Percentiles rank a stretch among this genome's conserved stretches.
Conservation (phyloP, 2,888 invertebrate species). For the Pyrochroa serraticornis region DNA sequence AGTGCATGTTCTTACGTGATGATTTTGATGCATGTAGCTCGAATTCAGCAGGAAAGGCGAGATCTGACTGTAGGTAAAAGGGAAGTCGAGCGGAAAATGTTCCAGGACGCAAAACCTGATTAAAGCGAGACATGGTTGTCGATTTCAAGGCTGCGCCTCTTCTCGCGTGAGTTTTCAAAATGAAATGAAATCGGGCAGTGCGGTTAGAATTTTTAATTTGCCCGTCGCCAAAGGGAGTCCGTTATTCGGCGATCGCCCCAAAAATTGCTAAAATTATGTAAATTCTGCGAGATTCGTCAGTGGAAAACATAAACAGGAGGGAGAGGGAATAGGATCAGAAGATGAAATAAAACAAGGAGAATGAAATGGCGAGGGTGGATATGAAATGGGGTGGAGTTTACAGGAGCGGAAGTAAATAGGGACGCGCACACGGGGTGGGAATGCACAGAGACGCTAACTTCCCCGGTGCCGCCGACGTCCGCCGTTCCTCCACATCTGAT, state of each 20-base stretch:
- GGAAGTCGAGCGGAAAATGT: constrained; percentile 34
- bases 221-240: constrained; percentile 26
- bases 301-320: constrained; percentile 50
- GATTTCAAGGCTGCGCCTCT: constrained; percentile 22
- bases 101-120: constrained; percentile 38
- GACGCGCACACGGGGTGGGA: constrained; percentile 55
- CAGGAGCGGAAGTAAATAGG: constrained; percentile 66
- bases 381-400: constrained; percentile 60
- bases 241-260: constrained; percentile 39
- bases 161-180: not conserved
- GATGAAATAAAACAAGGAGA: constrained; percentile 60
- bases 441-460: constrained; percentile 52
- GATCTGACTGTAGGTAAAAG: constrained; percentile 18
- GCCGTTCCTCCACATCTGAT: constrained; percentile 36
- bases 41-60: too few species aligned
- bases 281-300: constrained; percentile 53
- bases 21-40: too few species aligned
- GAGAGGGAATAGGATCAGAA: constrained; percentile 53
- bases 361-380: constrained; percentile 61
- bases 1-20: too few species aligned
- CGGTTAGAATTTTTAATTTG: constrained; percentile 20
- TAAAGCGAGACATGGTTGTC: constrained; percentile 36
- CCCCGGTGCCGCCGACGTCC: constrained; percentile 43
- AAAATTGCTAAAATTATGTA: constrained; percentile 57
- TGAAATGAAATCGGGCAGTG: constrained; percentile 13